phyloP scores from a whole-genome alignment of 2,797 vertebrate species.

The Uromys caudimaculatus region DNA sequence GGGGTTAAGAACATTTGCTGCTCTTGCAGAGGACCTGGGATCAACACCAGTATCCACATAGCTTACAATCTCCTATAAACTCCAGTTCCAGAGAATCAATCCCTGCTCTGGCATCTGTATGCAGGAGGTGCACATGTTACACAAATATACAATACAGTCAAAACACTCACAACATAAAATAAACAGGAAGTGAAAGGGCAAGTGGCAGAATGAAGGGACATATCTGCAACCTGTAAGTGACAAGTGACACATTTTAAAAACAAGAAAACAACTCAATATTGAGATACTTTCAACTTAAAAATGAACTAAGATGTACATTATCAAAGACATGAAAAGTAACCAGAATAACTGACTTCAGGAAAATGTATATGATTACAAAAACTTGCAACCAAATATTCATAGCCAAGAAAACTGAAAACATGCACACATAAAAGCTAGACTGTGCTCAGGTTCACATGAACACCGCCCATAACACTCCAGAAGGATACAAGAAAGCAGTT shows the following conservation, averaged over 20 bases:
- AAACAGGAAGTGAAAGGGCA: neutral
- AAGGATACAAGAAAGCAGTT: neutral
- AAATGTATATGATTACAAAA: slow-evolving; percentile 11
- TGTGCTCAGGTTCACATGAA: neutral
- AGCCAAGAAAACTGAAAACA: slow-evolving; percentile 22
- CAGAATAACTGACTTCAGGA: neutral
- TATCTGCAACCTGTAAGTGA: neutral
- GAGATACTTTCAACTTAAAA: neutral
- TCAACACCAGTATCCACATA: neutral
- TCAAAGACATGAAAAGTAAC: neutral
- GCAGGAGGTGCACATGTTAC: neutral
- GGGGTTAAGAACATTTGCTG: neutral
- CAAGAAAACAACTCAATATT: neutral
- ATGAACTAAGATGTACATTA: neutral
- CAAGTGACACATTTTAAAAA: slow-evolving; percentile 2
- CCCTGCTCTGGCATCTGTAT: neutral
- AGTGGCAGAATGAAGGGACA: neutral
- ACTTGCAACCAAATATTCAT: neutral
- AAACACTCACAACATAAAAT: neutral
- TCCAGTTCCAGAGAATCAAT: neutral
- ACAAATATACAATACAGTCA: neutral
- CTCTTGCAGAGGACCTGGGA: neutral
- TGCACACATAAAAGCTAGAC: neutral
- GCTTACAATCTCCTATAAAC: no score
- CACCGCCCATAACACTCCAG: neutral